phyloP scores from a whole-genome alignment of 2,797 vertebrate species.

The Pipistrellus nathusii region DNA sequence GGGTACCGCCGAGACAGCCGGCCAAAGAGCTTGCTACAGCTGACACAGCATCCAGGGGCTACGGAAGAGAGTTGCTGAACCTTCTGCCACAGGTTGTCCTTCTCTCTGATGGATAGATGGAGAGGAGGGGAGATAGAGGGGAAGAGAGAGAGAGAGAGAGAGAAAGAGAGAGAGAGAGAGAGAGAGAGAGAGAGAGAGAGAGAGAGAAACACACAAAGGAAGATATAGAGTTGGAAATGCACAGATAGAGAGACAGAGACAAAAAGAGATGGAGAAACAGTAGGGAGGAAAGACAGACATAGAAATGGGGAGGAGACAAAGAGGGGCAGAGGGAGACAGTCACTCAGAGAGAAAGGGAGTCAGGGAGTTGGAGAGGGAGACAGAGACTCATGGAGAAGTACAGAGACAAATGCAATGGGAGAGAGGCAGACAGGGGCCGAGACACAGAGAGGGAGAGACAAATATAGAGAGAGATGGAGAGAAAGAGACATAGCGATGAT shows the following conservation, averaged over 20 bases:
- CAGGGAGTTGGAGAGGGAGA: neutral
- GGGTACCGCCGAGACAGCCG: conserved; percentile 85
- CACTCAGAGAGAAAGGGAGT: neutral
- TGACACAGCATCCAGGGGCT: conserved; percentile 72
- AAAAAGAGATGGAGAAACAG: neutral
- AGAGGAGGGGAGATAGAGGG: accelerated
- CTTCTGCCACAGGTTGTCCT: conserved; percentile 88
- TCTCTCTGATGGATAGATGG: conserved; percentile 82
- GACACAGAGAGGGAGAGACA: neutral
- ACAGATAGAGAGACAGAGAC: neutral
- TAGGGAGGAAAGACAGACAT: neutral
- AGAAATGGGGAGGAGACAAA: neutral
- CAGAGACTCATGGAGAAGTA: neutral
- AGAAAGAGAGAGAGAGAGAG: neutral
- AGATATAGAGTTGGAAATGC: no score
- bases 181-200: neutral
- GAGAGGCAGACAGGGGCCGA: neutral
- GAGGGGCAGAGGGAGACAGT: neutral
- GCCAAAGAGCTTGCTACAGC: conserved; percentile 85
- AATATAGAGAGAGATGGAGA: neutral
- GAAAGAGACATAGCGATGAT: neutral
- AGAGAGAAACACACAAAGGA: neutral
- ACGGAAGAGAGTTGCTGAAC: conserved; percentile 78
- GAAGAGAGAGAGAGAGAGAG: no score
- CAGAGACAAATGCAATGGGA: neutral